phyloP scores from a whole-genome alignment of 30 jellyfish, hydroid and myxozoan species.

The Cassiopea xamachana region DNA sequence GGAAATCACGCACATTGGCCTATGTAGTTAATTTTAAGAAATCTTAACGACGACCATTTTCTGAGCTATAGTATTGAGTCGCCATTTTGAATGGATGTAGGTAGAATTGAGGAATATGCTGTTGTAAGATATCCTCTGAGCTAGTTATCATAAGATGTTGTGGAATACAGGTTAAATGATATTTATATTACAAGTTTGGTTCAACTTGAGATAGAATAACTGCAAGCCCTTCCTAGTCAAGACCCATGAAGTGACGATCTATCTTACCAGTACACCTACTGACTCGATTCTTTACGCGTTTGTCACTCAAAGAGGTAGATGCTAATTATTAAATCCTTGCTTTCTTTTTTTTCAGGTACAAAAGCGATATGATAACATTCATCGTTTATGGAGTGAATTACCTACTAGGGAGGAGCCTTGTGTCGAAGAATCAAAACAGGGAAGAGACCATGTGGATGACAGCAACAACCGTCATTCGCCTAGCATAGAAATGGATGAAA shows the following conservation, averaged over 20 bases:
- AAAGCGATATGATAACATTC: conserved; percentile 84
- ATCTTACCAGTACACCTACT: too few species aligned
- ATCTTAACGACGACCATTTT: too few species aligned
- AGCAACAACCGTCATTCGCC: conserved; percentile 21
- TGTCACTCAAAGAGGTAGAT: background rate
- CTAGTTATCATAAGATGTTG: too few species aligned
- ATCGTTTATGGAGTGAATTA: conserved; percentile 85
- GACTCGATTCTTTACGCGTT: too few species aligned
- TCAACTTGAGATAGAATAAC: background rate
- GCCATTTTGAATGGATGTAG: too few species aligned
- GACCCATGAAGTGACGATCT: background rate
- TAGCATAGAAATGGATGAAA: conserved; percentile 26
- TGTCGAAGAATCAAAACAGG: conserved; percentile 37
- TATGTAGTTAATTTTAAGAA: too few species aligned
- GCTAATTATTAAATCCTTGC: background rate
- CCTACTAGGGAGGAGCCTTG: conserved; percentile 79
- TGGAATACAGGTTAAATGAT: too few species aligned
- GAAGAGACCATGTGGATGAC: conserved; percentile 6
- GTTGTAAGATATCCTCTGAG: too few species aligned
- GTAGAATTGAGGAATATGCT: too few species aligned
- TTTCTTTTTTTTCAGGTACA: conserved; percentile 54
- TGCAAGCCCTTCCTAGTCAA: background rate
- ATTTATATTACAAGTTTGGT: too few species aligned
- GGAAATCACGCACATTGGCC: too few species aligned
- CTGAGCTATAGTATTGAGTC: too few species aligned